A percentile compares a stretch with the other conserved stretches of the same genome.
phyloP scores from a whole-genome alignment of 35 echinoderm and acorn worm species.

The Patiria miniata region DNA sequence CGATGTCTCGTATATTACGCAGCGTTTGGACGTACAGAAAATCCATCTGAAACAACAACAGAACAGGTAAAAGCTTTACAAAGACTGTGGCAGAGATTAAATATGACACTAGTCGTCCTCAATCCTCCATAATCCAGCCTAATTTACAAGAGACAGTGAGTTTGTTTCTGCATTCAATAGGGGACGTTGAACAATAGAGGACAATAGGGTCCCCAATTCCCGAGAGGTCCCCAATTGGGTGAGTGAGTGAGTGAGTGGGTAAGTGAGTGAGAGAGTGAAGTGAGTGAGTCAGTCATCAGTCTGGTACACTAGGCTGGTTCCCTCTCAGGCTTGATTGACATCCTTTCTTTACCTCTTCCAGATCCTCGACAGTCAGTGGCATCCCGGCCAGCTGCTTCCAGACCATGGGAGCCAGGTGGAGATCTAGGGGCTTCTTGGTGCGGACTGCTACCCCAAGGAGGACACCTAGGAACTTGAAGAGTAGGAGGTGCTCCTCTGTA shows the following conservation, averaged over 20 bases:
- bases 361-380: constrained; percentile 80
- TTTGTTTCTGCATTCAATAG: too few species aligned
- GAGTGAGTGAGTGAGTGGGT: too few species aligned
- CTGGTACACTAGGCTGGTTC: too few species aligned
- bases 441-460: constrained; percentile 92
- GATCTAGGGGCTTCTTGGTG: constrained; percentile 96
- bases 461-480: constrained; percentile 98
- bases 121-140: too few species aligned
- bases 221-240: too few species aligned
- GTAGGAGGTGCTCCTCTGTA: constrained; percentile 72
- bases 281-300: too few species aligned
- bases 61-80: neutral
- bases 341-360: constrained; percentile 80
- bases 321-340: too few species aligned
- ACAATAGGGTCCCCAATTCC: too few species aligned
- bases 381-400: constrained; percentile 97
- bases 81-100: neutral
- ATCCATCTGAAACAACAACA: constrained; percentile 69
- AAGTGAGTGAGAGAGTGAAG: too few species aligned
- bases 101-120: too few species aligned
- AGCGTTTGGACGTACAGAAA: constrained; percentile 91
- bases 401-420: constrained; percentile 92
- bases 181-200: too few species aligned
- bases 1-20: constrained; percentile 88
- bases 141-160: too few species aligned